A percentile compares a stretch with the other conserved stretches of the same genome.
phyloP scores from a whole-genome alignment of 2,888 invertebrate species.

The Callyntrura sp. region DNA sequence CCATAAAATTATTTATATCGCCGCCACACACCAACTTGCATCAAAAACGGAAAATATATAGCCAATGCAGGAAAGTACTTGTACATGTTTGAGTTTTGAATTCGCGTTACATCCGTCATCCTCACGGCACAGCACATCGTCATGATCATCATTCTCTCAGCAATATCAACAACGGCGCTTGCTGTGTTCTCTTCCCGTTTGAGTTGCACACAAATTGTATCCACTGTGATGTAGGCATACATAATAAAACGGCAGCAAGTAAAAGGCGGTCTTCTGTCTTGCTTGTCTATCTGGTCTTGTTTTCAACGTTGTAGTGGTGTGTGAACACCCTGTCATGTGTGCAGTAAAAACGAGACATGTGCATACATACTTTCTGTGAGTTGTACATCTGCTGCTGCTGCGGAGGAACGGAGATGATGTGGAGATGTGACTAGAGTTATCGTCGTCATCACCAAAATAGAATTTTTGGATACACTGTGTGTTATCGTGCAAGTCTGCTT shows the following conservation, averaged over 20 bases:
- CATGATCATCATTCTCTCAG: too few relatives aligned
- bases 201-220: too few relatives aligned
- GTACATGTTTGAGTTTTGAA: background rate
- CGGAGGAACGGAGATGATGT: background rate
- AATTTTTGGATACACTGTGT: conserved; percentile 28
- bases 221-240: conserved; percentile 6
- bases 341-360: conserved; percentile 13
- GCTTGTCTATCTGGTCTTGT: background rate
- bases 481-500: background rate
- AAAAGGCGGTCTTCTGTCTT: background rate
- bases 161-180: background rate
- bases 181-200: background rate
- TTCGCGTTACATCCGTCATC: conserved; percentile 18
- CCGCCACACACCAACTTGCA: background rate
- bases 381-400: conserved; percentile 17
- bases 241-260: conserved; percentile 6
- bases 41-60: background rate
- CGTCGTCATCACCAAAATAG: conserved; percentile 7
- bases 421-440: conserved; percentile 8
- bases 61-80: background rate
- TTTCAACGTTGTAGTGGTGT: background rate
- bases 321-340: conserved; percentile 14
- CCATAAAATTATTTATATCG: conserved; percentile 25
- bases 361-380: background rate
- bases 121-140: background rate